Evolutionary conservation across 2,113 vertebrate species (phyloP).

Genomic region (Pogona vitticeps): DNA sequence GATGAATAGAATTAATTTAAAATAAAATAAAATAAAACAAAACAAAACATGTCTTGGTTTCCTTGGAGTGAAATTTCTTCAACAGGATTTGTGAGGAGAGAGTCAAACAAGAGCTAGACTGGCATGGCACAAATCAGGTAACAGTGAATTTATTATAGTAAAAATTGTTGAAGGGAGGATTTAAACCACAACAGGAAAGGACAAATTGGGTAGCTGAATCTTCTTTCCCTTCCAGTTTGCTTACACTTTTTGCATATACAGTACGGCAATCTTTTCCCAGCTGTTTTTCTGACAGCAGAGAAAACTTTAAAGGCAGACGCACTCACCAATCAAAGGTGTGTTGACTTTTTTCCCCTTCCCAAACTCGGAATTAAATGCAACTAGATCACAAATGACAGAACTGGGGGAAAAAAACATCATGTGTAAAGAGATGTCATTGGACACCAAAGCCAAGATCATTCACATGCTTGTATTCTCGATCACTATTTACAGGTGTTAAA

Average conservation of each 20-base stretch:
- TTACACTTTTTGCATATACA: background rate
- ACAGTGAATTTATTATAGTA: background rate
- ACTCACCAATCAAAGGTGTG: too few species aligned
- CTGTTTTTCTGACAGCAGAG: background rate
- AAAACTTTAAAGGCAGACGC: background rate
- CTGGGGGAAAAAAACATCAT: too few species aligned
- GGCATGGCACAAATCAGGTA: too few species aligned
- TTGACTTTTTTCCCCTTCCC: background rate
- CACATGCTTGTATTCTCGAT: too few species aligned
- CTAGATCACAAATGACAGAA: background rate
- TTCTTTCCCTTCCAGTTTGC: too few species aligned
- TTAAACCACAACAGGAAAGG: too few species aligned
- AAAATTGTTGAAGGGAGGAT: background rate
- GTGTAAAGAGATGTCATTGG: too few species aligned
- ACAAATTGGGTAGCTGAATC: background rate
- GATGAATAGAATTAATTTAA: slow-evolving; percentile 19
- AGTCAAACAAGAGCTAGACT: background rate
- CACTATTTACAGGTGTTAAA: too few species aligned
- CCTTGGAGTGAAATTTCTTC: background rate
- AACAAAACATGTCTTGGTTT: slow-evolving; percentile 14
- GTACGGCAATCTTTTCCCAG: background rate
- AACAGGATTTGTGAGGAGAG: background rate
- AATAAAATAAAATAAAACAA: slow-evolving; percentile 12
- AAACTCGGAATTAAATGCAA: background rate
- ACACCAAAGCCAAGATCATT: too few species aligned